These are phyloP conservation scores for Campoplex capitator DNA, from an alignment of 2,888 invertebrate genomes.

Conservation along the genomic window DNA sequence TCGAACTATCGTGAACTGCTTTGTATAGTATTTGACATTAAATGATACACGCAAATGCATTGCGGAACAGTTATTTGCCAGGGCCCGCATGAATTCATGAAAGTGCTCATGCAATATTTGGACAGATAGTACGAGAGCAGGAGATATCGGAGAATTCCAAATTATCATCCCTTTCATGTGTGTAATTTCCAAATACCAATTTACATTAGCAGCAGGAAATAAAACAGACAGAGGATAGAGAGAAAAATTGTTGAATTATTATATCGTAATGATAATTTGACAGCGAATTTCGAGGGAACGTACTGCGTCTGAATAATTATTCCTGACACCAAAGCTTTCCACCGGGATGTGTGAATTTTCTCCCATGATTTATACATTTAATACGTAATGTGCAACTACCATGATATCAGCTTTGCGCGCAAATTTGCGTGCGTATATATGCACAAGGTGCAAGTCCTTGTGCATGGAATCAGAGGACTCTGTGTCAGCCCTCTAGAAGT, in stretches of 20 bases:
- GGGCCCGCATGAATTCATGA: background rate
- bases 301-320: background rate
- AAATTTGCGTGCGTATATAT: background rate
- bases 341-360: background rate
- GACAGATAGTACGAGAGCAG: background rate
- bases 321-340: background rate
- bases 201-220: background rate
- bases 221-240: background rate
- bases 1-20: background rate
- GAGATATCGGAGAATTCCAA: background rate
- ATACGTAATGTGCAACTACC: background rate
- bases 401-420: conserved; percentile 20
- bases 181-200: conserved; percentile 1
- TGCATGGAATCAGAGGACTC: conserved; percentile 46
- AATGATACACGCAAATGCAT: background rate
- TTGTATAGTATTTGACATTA: background rate
- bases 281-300: background rate
- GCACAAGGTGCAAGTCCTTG: background rate
- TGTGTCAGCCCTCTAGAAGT: conserved; percentile 8
- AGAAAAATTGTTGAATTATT: background rate
- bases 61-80: background rate
- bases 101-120: background rate
- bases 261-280: background rate
- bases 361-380: conserved; percentile 9
- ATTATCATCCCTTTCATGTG: background rate